phyloP scores from a whole-genome alignment of 2,797 vertebrate genomes.

The Falco novaeseelandiae region DNA sequence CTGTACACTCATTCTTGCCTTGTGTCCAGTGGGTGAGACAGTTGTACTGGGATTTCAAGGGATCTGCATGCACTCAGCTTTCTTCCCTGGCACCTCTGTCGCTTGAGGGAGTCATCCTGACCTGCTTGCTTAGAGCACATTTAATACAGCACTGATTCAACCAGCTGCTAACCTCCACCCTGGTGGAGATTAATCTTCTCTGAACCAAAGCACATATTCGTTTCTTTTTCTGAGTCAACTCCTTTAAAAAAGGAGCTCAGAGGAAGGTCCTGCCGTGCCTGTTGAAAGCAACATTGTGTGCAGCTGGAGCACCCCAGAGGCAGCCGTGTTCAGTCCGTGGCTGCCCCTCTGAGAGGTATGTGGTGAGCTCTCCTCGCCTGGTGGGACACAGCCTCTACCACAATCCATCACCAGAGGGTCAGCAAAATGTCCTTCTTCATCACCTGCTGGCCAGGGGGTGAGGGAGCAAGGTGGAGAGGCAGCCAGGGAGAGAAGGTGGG shows the following conservation, averaged over 20 bases:
- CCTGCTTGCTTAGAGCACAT: not conserved
- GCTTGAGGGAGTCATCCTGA: not conserved
- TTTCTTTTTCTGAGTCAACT: not conserved
- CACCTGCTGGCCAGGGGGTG: accelerated
- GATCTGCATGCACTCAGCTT: not conserved
- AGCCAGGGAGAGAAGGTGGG: not conserved
- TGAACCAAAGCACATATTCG: not conserved
- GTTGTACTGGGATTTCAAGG: not conserved
- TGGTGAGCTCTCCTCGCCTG: accelerated
- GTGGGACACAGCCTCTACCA: not conserved
- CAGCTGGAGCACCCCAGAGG: not conserved
- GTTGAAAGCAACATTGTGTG: not conserved
- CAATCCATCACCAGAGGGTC: not conserved
- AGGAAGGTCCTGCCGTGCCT: not conserved
- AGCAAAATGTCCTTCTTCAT: not conserved
- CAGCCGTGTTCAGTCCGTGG: not conserved
- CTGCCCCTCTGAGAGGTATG: not conserved
- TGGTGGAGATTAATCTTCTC: not conserved
- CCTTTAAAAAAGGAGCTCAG: not conserved
- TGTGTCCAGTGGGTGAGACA: not conserved
- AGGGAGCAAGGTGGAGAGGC: not conserved
- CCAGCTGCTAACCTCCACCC: not conserved
- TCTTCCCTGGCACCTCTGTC: not conserved
- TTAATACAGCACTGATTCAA: not conserved
- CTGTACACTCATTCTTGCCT: not conserved